Conservation (phyloP, 2,797 vertebrate species). For the Pitangus sulphuratus region DNA sequence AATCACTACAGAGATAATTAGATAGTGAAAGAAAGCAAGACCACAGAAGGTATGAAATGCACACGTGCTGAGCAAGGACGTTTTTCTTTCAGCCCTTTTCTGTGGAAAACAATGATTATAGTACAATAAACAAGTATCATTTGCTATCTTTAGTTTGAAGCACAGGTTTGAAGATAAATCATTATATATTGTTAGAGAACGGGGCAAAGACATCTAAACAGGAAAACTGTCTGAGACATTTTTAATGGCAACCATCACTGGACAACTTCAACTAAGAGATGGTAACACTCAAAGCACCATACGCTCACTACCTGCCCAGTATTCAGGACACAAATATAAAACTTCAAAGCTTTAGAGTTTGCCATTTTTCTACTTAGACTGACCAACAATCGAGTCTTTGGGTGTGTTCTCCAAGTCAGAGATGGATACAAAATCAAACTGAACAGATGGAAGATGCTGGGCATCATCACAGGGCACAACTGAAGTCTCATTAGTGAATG, state of each 20-base stretch:
- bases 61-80: conserved; percentile 58
- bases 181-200: not conserved
- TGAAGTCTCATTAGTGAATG: conserved; percentile 90
- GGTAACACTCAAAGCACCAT: not conserved
- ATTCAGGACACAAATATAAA: not conserved
- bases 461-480: conserved; percentile 91
- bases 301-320: not conserved
- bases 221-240: not conserved
- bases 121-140: conserved; percentile 12
- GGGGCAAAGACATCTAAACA: not conserved
- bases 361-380: conserved; percentile 50
- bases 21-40: conserved; percentile 50
- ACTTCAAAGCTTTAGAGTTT: not conserved
- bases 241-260: not conserved
- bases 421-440: conserved; percentile 91
- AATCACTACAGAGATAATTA: conserved; percentile 61
- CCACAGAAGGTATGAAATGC: conserved; percentile 49
- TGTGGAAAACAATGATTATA: not conserved
- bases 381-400: conserved; percentile 92
- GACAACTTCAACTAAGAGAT: not conserved
- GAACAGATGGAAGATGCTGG: conserved; percentile 88
- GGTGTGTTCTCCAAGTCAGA: conserved; percentile 85
- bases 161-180: not conserved
- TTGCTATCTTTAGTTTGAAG: not conserved
- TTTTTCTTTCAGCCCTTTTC: conserved; percentile 16